Percentiles rank a stretch among this genome's conserved stretches.
phyloP scores from a whole-genome alignment of 2,888 invertebrate genomes.

The Coleophora deauratella region DNA sequence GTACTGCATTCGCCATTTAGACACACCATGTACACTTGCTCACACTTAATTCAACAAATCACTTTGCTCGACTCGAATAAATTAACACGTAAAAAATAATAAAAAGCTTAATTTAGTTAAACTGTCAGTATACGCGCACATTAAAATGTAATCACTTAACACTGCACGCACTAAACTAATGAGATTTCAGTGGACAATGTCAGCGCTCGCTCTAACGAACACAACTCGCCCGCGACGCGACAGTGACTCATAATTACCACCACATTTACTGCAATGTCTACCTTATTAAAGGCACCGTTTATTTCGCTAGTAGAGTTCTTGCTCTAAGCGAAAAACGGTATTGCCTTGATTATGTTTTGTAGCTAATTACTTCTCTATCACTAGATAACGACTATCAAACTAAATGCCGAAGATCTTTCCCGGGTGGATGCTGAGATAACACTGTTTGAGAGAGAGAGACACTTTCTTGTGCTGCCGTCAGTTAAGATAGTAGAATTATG shows the following conservation, averaged over 20 bases:
- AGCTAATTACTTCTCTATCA: too few species aligned
- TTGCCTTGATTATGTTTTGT: too few species aligned
- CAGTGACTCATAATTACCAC: constrained; percentile 60
- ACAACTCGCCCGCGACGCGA: constrained; percentile 47
- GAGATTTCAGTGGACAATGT: constrained; percentile 64
- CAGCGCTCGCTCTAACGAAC: constrained; percentile 46
- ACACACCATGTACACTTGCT: constrained; percentile 35
- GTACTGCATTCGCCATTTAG: constrained; percentile 54
- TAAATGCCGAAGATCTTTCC: constrained; percentile 2
- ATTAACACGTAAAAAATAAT: constrained; percentile 20
- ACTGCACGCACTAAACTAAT: constrained; percentile 66
- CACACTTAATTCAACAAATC: constrained; percentile 11
- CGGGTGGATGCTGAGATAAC: constrained; percentile 45
- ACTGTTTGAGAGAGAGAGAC: constrained; percentile 47
- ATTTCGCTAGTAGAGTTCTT: background rate
- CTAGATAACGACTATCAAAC: background rate
- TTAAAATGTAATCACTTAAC: constrained; percentile 68
- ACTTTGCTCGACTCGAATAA: too few species aligned
- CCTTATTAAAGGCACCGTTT: background rate
- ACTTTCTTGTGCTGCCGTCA: constrained; percentile 55
- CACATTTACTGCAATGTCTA: constrained; percentile 48
- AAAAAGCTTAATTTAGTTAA: constrained; percentile 40
- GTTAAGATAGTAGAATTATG: constrained; percentile 53
- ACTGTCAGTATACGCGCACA: constrained; percentile 41
- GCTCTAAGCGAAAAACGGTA: too few species aligned